A percentile compares a stretch with the other conserved stretches of the same genome.
Evolutionary conservation across 1,140 invertebrate species (phyloP).

Genomic region (Drosophila dunni): DNA sequence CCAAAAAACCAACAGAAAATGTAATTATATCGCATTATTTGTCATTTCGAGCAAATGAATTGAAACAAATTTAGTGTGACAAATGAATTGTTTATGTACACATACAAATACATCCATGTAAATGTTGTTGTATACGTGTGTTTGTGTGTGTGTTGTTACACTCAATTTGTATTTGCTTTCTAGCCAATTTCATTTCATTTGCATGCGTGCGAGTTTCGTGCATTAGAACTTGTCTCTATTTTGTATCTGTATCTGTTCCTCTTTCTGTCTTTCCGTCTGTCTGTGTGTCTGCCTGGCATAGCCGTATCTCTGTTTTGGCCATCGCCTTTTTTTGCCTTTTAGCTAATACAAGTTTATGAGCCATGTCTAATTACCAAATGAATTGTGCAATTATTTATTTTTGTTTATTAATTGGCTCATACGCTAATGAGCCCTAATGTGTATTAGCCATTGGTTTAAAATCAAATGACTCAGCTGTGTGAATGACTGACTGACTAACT

Average conservation of each 20-base stretch:
- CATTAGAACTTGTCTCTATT: conserved; percentile 15
- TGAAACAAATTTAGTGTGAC: conserved; percentile 84
- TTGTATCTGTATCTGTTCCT: conserved; percentile 1
- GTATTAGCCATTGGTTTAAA: conserved; percentile 1
- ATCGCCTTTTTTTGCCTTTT: conserved; percentile 61
- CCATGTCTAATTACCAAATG: conserved; percentile 83
- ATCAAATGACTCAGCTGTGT: conserved; percentile 49
- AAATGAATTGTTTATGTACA: conserved; percentile 77
- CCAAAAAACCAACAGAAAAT: conserved; percentile 40
- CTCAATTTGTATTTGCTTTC: conserved; percentile 71
- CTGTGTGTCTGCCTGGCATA: conserved; percentile 24
- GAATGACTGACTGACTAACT: conserved; percentile 24
- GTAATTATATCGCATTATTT: conserved; percentile 82
- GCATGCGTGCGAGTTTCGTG: conserved; percentile 57
- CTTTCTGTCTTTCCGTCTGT: conserved; percentile 8
- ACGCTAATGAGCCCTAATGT: conserved; percentile 68
- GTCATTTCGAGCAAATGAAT: conserved; percentile 84
- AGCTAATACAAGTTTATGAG: conserved; percentile 81
- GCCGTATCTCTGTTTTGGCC: conserved; percentile 47
- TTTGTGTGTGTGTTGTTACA: conserved; percentile 49
- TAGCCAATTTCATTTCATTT: conserved; percentile 82
- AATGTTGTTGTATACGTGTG: background rate
- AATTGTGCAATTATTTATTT: conserved; percentile 84
- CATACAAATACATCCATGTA: background rate
- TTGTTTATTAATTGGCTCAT: conserved; percentile 81